phyloP scores from a whole-genome alignment of 2,888 invertebrate species.

The Malacosoma neustria region DNA sequence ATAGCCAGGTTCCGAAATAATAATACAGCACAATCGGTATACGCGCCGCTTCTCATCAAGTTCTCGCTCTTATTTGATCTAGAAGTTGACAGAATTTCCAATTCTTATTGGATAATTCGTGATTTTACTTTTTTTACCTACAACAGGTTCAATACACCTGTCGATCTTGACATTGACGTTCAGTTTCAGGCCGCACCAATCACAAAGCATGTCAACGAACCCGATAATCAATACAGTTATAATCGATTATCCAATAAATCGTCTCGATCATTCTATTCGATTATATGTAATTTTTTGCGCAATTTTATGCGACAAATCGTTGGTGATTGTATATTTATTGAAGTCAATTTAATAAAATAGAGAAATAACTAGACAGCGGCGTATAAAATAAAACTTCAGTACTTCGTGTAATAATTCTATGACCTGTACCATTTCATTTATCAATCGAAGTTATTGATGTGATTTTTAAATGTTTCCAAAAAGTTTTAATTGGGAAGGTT shows the following conservation, averaged over 20 bases:
- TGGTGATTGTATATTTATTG: background rate
- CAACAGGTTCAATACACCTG: conserved; percentile 65
- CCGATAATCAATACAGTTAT: conserved; percentile 15
- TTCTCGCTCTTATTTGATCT: conserved; percentile 19
- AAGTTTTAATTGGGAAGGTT: no score
- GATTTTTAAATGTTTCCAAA: no score
- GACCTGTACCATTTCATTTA: no score
- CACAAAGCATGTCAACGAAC: conserved; percentile 35
- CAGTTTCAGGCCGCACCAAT: conserved; percentile 27
- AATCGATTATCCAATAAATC: conserved; percentile 9
- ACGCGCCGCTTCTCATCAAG: conserved; percentile 14
- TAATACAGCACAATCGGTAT: no score
- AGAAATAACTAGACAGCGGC: no score
- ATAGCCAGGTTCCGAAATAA: no score
- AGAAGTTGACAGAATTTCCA: conserved; percentile 31
- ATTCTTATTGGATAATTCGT: conserved; percentile 69
- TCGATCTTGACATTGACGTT: conserved; percentile 61
- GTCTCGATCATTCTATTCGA: conserved; percentile 7
- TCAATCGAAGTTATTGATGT: no score
- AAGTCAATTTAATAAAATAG: no score
- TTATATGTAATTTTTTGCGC: conserved; percentile 6
- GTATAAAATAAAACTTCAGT: no score
- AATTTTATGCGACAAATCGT: conserved; percentile 3
- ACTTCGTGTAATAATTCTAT: no score
- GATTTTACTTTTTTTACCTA: conserved; percentile 54